Conservation (phyloP, 2,888 invertebrate species). For the Hypena proboscidalis region DNA sequence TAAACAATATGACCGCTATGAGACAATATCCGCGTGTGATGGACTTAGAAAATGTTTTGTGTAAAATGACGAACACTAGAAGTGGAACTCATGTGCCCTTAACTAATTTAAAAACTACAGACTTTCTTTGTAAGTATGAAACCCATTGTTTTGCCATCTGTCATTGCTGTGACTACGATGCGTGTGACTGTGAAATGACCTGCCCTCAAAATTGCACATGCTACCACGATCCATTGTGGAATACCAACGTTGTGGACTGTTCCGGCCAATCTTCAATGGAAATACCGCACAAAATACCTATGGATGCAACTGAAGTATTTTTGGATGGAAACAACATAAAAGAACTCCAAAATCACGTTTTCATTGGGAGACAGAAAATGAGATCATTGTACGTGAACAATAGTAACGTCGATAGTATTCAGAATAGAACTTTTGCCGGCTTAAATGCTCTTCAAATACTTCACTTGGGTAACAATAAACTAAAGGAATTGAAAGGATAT, state of each 20-base stretch:
- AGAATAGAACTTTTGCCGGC: slow-evolving; percentile 96
- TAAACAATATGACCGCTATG: slow-evolving; percentile 93
- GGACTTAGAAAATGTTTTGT: slow-evolving; percentile 95
- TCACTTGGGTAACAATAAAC: slow-evolving; percentile 94
- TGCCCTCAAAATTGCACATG: slow-evolving; percentile 97
- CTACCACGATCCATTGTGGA: slow-evolving; percentile 97
- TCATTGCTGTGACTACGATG: slow-evolving; percentile 98
- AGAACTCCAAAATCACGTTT: slow-evolving; percentile 93
- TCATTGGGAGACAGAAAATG: slow-evolving; percentile 96
- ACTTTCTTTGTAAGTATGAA: slow-evolving; percentile 96
- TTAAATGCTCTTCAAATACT: slow-evolving; percentile 91
- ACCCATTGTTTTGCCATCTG: slow-evolving; percentile 97
- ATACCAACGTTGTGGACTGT: slow-evolving; percentile 96
- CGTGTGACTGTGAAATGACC: slow-evolving; percentile 98
- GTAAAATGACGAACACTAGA: slow-evolving; percentile 93
- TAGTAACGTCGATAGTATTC: slow-evolving; percentile 93
- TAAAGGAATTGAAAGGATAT: slow-evolving; percentile 91
- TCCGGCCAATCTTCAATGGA: slow-evolving; percentile 91
- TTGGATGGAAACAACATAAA: slow-evolving; percentile 95
- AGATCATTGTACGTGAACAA: slow-evolving; percentile 93
- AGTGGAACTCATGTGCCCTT: slow-evolving; percentile 92
- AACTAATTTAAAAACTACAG: slow-evolving; percentile 90
- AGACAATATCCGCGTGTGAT: slow-evolving; percentile 94
- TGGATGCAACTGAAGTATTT: slow-evolving; percentile 97
- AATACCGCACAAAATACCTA: slow-evolving; percentile 94